phyloP scores from a whole-genome alignment of 2,113 vertebrate genomes.

The Hemichromis elongatus region DNA sequence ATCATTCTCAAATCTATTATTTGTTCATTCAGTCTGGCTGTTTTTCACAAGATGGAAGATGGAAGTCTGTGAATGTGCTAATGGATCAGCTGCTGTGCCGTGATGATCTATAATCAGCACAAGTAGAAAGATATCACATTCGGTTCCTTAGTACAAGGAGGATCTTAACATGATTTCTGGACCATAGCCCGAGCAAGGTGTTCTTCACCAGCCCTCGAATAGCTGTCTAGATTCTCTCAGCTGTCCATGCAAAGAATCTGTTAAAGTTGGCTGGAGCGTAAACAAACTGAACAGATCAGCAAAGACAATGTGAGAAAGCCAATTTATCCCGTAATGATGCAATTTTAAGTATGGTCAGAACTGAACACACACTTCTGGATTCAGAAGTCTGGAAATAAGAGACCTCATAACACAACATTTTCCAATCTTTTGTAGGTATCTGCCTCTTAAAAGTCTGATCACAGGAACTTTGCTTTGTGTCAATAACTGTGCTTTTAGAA shows the following conservation, averaged over 20 bases:
- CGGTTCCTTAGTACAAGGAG: constrained; percentile 14
- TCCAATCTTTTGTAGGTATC: background rate
- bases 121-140: constrained; percentile 13
- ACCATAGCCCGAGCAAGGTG: background rate
- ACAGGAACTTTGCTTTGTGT: background rate
- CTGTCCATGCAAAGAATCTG: background rate
- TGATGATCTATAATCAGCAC: constrained; percentile 25
- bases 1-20: background rate
- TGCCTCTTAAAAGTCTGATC: background rate
- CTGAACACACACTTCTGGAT: background rate
- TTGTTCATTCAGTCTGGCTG: background rate
- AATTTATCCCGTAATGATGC: constrained; percentile 22
- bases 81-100: constrained; percentile 8
- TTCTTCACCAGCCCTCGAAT: background rate
- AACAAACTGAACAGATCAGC: background rate
- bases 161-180: constrained; percentile 2
- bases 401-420: background rate
- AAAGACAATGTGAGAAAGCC: background rate
- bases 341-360: background rate
- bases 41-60: background rate
- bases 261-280: constrained; percentile 10
- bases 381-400: background rate
- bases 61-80: constrained; percentile 23
- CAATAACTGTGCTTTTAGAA: background rate
- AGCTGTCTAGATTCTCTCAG: background rate